Evolutionary conservation across 2,797 vertebrate genomes (phyloP).

Genomic region (Podarcis lilfordi): DNA sequence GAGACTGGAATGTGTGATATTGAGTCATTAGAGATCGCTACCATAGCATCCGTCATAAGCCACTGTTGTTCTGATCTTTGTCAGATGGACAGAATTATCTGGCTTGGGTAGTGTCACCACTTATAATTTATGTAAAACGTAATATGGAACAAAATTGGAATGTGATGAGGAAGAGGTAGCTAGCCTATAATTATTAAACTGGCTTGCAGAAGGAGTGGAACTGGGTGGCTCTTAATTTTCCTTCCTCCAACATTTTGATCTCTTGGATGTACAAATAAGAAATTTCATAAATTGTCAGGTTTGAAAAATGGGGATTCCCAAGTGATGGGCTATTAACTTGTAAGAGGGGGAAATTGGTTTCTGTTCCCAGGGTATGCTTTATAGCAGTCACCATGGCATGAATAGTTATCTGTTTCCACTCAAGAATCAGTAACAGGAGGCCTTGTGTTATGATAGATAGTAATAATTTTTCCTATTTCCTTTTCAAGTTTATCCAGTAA

Average conservation of each 20-base stretch:
- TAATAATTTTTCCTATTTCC: slow-evolving; percentile 50
- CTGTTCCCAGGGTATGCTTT: neutral
- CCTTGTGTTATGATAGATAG: neutral
- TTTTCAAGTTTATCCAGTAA: slow-evolving; percentile 37
- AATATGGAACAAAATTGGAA: neutral
- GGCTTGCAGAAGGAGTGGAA: neutral
- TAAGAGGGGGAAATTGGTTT: neutral
- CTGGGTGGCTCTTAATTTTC: slow-evolving; percentile 42
- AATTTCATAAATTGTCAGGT: slow-evolving; percentile 52
- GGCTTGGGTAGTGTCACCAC: neutral
- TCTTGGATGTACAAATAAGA: slow-evolving; percentile 50
- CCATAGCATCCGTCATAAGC: neutral
- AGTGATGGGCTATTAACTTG: neutral
- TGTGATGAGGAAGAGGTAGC: neutral
- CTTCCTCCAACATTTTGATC: slow-evolving; percentile 43
- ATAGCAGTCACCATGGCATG: neutral
- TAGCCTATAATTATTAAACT: slow-evolving; percentile 26
- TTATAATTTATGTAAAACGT: neutral
- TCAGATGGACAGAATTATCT: neutral
- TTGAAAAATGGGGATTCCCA: slow-evolving; percentile 27
- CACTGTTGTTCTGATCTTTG: neutral
- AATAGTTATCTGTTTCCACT: neutral
- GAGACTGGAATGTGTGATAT: neutral
- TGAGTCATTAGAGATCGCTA: neutral
- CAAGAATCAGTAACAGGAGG: neutral